Conservation (phyloP, 1,140 invertebrate genomes). For the Drosophila aff. region DNA sequence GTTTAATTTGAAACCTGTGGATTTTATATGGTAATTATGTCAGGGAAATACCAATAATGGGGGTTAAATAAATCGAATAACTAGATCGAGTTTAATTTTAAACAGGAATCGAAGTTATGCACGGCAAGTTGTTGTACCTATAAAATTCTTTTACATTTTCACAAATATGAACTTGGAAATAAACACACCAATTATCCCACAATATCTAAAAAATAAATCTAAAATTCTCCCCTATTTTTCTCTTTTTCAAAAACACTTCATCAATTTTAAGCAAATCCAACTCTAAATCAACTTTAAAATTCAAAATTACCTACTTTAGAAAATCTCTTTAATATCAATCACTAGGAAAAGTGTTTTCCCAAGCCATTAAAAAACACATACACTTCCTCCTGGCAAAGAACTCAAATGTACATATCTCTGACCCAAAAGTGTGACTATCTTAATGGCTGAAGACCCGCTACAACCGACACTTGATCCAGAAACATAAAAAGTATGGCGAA, state of each 20-base stretch:
- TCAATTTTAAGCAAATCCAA: background rate
- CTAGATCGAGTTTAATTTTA: background rate
- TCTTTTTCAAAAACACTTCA: background rate
- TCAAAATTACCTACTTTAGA: too few species aligned
- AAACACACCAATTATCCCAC: background rate
- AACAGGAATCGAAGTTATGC: background rate
- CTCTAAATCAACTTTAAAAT: background rate
- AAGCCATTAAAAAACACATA: conserved; percentile 1
- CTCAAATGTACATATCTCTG: background rate
- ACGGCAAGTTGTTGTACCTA: too few species aligned
- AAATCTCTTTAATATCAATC: background rate
- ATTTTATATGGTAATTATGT: too few species aligned
- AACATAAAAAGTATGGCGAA: conserved; percentile 23
- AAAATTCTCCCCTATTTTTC: background rate
- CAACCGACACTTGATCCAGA: conserved; percentile 22
- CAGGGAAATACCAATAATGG: too few species aligned
- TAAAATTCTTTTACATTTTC: background rate
- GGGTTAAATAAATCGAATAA: too few species aligned
- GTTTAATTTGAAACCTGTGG: too few species aligned
- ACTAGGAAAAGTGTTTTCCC: background rate
- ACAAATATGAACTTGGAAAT: background rate
- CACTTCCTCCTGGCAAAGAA: conserved; percentile 5
- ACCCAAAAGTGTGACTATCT: conserved; percentile 49
- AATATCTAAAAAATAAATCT: background rate
- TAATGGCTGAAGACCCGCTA: conserved; percentile 25